A percentile compares a stretch with the other conserved stretches of the same genome.
Conservation (phyloP, 2,888 invertebrate genomes). For the Stictocephala bisonia region DNA sequence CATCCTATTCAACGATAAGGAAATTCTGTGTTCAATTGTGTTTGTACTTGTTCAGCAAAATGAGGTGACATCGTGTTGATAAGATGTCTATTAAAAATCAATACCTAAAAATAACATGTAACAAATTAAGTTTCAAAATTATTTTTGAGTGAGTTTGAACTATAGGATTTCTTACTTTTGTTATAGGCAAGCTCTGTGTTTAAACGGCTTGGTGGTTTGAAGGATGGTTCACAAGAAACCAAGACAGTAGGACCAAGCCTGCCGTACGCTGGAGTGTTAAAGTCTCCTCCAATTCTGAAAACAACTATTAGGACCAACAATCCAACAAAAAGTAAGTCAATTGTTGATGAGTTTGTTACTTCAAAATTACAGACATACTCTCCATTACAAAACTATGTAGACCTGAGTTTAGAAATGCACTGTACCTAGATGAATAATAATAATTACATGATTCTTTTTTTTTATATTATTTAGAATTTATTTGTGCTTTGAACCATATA, state of each 20-base stretch:
- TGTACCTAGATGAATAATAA: too few relatives aligned
- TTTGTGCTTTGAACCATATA: too few relatives aligned
- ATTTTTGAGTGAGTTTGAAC: neutral
- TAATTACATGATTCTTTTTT: too few relatives aligned
- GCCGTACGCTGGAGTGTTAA: constrained; percentile 40
- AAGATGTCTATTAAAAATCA: too few relatives aligned
- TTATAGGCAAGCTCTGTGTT: constrained; percentile 28
- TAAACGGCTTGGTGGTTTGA: constrained; percentile 11
- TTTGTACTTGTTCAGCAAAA: too few relatives aligned
- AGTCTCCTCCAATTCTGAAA: neutral
- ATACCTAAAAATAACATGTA: too few relatives aligned
- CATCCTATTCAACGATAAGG: too few relatives aligned
- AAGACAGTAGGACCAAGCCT: neutral
- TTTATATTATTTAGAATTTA: too few relatives aligned
- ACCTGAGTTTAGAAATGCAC: neutral
- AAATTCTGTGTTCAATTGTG: too few relatives aligned
- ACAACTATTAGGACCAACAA: too few relatives aligned
- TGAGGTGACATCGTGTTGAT: too few relatives aligned
- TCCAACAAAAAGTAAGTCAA: constrained; percentile 35
- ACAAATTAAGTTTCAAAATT: too few relatives aligned
- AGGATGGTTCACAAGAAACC: neutral
- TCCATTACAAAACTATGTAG: neutral
- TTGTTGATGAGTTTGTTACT: neutral
- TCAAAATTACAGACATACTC: neutral
- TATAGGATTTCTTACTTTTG: neutral